Conservation (phyloP, 23 tunicate species). For the Trididemnum clinides region DNA sequence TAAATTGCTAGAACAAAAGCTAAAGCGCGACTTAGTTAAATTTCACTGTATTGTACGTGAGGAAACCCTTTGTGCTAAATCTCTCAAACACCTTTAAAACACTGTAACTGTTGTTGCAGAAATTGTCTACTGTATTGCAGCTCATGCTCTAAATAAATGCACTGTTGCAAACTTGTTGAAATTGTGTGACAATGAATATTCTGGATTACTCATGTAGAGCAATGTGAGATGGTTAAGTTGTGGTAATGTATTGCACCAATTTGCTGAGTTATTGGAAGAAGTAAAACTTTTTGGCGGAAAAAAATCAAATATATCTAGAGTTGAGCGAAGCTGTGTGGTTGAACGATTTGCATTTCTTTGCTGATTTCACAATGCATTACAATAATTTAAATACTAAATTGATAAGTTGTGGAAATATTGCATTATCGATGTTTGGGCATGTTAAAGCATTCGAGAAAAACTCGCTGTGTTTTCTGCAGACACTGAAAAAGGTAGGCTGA, state of each 20-base stretch:
- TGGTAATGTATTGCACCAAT: conserved; percentile 6
- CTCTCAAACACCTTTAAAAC: neutral
- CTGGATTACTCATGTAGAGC: conserved; percentile 5
- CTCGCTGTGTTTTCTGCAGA: neutral
- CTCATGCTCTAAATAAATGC: conserved; percentile 4
- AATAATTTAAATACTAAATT: neutral
- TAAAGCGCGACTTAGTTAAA: conserved; percentile 29
- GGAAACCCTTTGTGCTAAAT: conserved; percentile 30
- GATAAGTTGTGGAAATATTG: neutral
- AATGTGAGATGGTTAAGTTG: conserved; percentile 4
- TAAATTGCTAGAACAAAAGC: neutral
- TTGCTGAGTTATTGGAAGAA: neutral
- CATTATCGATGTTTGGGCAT: neutral
- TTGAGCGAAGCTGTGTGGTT: neutral
- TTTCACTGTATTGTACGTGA: conserved; percentile 28
- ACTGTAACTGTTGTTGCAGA: neutral
- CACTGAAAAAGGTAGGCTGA: too few relatives aligned
- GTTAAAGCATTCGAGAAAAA: neutral
- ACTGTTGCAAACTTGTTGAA: neutral
- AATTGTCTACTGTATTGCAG: conserved; percentile 6
- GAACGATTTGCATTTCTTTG: neutral
- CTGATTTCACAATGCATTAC: too few relatives aligned
- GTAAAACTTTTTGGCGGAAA: neutral
- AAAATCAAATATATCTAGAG: neutral
- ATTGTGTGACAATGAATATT: neutral